Evolutionary conservation across 2,888 invertebrate species (phyloP).

Genomic region (Acronicta leporina): DNA sequence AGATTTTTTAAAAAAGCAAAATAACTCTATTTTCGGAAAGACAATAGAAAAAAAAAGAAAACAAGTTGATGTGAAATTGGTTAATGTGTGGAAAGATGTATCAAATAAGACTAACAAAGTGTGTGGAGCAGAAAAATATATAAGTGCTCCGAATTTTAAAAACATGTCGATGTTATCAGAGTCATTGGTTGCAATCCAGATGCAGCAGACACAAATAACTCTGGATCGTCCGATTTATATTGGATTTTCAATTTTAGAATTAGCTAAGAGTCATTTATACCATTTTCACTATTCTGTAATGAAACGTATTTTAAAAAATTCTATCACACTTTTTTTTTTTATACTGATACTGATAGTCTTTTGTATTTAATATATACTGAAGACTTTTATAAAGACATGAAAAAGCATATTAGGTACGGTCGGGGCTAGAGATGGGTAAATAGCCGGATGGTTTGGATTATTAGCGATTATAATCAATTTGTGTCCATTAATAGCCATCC

Average conservation of each 20-base stretch:
- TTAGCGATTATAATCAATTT: conserved; percentile 5
- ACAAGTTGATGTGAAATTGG: background rate
- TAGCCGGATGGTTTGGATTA: conserved; percentile 1
- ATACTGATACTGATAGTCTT: too few relatives aligned
- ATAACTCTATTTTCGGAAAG: conserved; percentile 1
- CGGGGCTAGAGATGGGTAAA: too few relatives aligned
- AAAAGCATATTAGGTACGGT: too few relatives aligned
- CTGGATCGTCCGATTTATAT: too few relatives aligned
- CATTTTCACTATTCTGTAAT: too few relatives aligned
- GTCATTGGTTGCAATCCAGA: background rate
- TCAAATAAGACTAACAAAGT: conserved; percentile 6
- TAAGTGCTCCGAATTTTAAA: conserved; percentile 6
- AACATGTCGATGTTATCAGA: background rate
- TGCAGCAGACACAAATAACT: background rate
- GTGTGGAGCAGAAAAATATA: conserved; percentile 3
- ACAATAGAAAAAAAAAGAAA: conserved; percentile 1
- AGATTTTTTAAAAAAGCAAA: background rate
- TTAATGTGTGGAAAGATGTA: conserved; percentile 4
- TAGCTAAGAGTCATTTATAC: too few relatives aligned
- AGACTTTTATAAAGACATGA: too few relatives aligned
- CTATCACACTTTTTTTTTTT: too few relatives aligned
- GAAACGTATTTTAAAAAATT: too few relatives aligned
- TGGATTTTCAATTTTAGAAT: too few relatives aligned
- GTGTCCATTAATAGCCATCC: conserved; percentile 4
- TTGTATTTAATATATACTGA: too few relatives aligned